Conservation (phyloP, 2,888 invertebrate species). For the Euzetes globulus region DNA sequence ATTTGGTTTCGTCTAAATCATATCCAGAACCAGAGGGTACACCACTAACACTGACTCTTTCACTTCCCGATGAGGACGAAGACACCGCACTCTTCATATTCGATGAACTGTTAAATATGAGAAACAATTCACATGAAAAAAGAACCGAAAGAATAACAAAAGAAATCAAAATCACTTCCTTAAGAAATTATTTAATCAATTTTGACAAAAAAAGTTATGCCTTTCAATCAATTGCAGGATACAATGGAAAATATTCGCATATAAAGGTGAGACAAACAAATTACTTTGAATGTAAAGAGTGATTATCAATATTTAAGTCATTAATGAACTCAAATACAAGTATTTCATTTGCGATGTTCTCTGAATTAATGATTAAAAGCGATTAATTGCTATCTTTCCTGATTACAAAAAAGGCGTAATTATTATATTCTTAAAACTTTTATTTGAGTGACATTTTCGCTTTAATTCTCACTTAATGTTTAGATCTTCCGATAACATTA, state of each 20-base stretch:
- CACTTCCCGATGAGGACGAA: slow-evolving; percentile 20
- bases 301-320: no score
- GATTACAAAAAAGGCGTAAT: no score
- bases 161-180: background rate
- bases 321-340: no score
- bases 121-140: background rate
- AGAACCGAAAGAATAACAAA: background rate
- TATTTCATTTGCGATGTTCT: no score
- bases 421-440: no score
- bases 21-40: background rate
- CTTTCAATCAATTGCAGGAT: background rate
- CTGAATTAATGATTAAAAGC: no score
- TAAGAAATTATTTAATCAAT: background rate
- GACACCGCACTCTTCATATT: slow-evolving; percentile 25
- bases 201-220: background rate
- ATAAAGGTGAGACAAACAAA: no score
- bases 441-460: no score
- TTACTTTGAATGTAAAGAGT: no score
- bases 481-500: no score
- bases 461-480: no score
- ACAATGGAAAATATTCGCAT: background rate
- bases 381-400: no score
- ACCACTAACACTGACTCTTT: background rate
- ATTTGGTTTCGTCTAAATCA: slow-evolving; percentile 1
- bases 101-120: slow-evolving; percentile 19